Evolutionary conservation across 2,797 vertebrate genomes (phyloP).

Genomic region (Gallinago solitaria): DNA sequence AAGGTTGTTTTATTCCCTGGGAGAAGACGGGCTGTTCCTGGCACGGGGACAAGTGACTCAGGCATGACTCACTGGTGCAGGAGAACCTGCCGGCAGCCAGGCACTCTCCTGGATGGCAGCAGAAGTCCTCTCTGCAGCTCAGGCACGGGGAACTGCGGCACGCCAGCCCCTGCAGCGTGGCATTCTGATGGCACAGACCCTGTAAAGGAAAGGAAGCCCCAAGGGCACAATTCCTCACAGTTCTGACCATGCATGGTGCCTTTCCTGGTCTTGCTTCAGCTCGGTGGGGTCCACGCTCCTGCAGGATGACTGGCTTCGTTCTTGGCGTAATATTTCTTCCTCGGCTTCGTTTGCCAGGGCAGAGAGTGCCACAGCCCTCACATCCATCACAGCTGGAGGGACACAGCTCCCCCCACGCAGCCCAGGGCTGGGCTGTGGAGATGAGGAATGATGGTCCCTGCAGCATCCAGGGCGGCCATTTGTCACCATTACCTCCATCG

Average conservation of each 20-base stretch:
- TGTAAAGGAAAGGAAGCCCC: background rate
- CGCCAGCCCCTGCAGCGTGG: background rate
- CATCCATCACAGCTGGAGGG: background rate
- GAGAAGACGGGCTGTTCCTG: constrained; percentile 71
- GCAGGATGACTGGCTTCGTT: background rate
- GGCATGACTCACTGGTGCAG: constrained; percentile 51
- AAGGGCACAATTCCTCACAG: background rate
- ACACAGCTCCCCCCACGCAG: background rate
- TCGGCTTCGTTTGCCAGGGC: background rate
- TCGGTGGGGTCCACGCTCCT: background rate
- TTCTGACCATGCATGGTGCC: background rate
- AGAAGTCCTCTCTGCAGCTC: background rate
- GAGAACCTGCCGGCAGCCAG: constrained; percentile 21
- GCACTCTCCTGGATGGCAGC: background rate
- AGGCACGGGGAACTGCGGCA: background rate
- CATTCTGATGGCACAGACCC: background rate
- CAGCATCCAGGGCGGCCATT: accelerated
- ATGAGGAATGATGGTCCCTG: background rate
- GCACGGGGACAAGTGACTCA: constrained; percentile 47
- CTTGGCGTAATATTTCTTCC: background rate
- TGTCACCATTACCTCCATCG: background rate
- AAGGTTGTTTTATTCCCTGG: constrained; percentile 15
- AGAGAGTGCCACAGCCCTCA: background rate
- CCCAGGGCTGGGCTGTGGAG: accelerated
- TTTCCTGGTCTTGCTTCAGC: background rate